Conservation (phyloP, 2,797 vertebrate genomes). For the Rhinichthys osculus region DNA sequence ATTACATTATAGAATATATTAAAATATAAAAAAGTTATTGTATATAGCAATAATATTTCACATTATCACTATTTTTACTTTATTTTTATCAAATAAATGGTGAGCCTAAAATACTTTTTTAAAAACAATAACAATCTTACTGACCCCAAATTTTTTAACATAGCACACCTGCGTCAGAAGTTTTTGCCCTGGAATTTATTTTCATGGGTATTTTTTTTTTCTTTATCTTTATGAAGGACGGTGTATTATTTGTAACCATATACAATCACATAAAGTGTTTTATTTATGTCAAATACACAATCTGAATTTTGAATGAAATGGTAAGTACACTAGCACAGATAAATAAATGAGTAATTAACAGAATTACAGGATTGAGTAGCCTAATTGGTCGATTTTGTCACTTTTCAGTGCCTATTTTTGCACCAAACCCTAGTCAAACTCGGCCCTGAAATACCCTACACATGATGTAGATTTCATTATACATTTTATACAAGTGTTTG, state of each 20-base stretch:
- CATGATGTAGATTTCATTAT: background rate
- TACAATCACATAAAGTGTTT: background rate
- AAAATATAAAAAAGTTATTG: background rate
- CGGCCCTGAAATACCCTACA: background rate
- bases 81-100: background rate
- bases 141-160: background rate
- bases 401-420: background rate
- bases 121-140: background rate
- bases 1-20: background rate
- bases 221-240: background rate
- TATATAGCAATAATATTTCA: background rate
- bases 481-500: background rate
- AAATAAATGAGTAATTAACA: background rate
- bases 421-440: background rate
- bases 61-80: background rate
- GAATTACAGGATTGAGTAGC: background rate
- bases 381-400: background rate
- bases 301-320: background rate
- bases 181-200: background rate
- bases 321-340: background rate
- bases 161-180: too few relatives aligned
- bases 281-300: background rate
- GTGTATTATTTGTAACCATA: background rate
- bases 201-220: too few relatives aligned
- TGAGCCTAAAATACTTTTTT: background rate